Evolutionary conservation across 2,797 vertebrate genomes (phyloP), one percentile per base, ranked within the genome.

Genomic region (Rachycentron canadum): DNA sequence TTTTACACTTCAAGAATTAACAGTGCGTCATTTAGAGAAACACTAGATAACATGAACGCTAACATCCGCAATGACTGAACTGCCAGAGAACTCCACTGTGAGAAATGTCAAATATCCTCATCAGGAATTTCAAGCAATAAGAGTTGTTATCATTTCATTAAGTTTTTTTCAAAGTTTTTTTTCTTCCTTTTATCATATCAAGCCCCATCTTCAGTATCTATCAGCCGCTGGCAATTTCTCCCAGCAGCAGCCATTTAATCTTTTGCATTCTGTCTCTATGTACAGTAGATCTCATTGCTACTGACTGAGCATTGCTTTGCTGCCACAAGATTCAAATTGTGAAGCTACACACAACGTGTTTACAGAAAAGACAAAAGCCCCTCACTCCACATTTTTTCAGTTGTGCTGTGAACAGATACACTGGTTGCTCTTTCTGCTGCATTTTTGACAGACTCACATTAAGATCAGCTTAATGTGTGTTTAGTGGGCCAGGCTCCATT

Each of bases 181-280:
- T 4, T 16, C 17, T 41, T 45, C 7, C 17, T 45, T 57, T 57
- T 34, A 64, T 70, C 19, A 53, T n/a, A 43, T 59, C 25, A 52
- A 69, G 64, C 23, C 2, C 38, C 1, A 41, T 12, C 64, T 72
- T 70, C 58, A 14, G 40, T 30, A 43, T 25, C 19, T 3, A 17
- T 45, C 73, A 61, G 63, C 32, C 50, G 25, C 23, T 13, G 21
- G 49, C 32, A 67, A 38, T 28, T 36, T 53, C 74, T 74, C 41
- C 17, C 60, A 52, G 50, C n/a, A 21, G 62, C 4, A 23, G 23
- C n/a, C 36, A 53, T 56, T 40, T 25, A 25, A 23, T 11, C 3
- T 73, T 77, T 66, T 69, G 23, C 57, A 72, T 81, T 45, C 41
- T 64, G 56, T 60, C 56, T 82, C 36, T 53, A 45, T 56, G 52